Percentiles rank a stretch among this genome's conserved stretches.
These are phyloP conservation scores for Gila robusta DNA, from an alignment of 2,797 vertebrate genomes.

Conservation along the genomic window DNA sequence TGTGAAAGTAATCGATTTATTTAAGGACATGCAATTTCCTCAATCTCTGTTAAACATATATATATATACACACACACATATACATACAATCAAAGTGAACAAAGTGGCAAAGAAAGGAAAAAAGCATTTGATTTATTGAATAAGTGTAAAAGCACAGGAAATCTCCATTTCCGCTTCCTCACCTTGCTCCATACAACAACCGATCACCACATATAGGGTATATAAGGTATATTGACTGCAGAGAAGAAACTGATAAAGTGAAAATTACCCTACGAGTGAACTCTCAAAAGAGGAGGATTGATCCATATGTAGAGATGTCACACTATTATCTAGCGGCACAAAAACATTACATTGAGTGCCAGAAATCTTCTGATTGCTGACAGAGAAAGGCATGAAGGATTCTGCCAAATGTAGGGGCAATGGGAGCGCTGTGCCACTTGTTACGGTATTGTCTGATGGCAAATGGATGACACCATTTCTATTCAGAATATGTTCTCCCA, in stretches of 20 bases:
- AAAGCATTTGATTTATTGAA: background rate
- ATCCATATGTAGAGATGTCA: slow-evolving; percentile 22
- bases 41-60: too few relatives aligned
- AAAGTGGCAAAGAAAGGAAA: background rate
- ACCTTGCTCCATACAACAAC: background rate
- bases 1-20: too few relatives aligned
- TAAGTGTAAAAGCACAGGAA: background rate
- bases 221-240: background rate
- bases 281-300: slow-evolving; percentile 35
- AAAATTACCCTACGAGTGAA: slow-evolving; percentile 44
- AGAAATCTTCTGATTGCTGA: slow-evolving; percentile 18
- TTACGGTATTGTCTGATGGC: slow-evolving; percentile 28
- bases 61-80: too few relatives aligned
- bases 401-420: background rate
- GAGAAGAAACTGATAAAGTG: slow-evolving; percentile 30
- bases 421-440: background rate
- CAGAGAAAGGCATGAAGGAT: slow-evolving; percentile 35
- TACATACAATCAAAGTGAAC: too few relatives aligned
- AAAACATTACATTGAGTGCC: slow-evolving; percentile 40
- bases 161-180: background rate
- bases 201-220: background rate
- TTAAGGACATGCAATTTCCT: too few relatives aligned
- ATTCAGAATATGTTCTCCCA: slow-evolving; percentile 58
- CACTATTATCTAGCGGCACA: slow-evolving; percentile 3
- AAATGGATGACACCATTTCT: slow-evolving; percentile 50